Conservation (phyloP, 35 echinoderm and acorn worm species). For the Lytechinus pictus region DNA sequence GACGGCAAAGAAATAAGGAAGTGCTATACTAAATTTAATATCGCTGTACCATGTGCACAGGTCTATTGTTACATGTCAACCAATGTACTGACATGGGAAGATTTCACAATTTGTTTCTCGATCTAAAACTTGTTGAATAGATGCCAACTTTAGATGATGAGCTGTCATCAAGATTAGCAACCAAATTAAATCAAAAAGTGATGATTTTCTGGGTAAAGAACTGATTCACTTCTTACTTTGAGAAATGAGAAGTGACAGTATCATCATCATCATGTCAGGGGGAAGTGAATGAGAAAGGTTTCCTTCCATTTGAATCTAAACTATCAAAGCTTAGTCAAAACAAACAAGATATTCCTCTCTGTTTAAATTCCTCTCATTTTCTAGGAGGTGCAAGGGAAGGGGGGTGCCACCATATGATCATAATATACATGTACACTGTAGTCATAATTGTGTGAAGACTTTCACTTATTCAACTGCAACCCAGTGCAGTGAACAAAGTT, state of each 20-base stretch:
- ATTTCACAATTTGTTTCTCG: not conserved
- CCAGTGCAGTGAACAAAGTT: too few relatives aligned
- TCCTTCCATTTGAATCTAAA: not conserved
- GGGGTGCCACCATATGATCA: too few relatives aligned
- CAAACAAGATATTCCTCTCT: not conserved
- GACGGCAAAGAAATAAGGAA: not conserved
- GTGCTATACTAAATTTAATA: not conserved
- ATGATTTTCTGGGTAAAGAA: not conserved
- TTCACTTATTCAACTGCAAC: too few relatives aligned
- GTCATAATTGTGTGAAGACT: too few relatives aligned
- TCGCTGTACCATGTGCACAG: not conserved
- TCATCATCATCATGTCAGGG: not conserved
- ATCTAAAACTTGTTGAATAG: not conserved
- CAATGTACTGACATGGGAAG: not conserved
- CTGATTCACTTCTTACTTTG: not conserved
- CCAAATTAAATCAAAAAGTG: not conserved
- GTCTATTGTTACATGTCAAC: not conserved
- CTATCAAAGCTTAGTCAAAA: not conserved
- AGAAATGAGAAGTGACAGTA: not conserved
- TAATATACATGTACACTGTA: too few relatives aligned
- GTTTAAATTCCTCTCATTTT: too few relatives aligned
- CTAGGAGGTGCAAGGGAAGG: too few relatives aligned
- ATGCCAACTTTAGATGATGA: slow-evolving; percentile 17
- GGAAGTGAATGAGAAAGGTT: not conserved
- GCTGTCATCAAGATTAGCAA: slow-evolving; percentile 7